Conservation (phyloP, 2,113 vertebrate genomes). For the Ameiurus melas region DNA sequence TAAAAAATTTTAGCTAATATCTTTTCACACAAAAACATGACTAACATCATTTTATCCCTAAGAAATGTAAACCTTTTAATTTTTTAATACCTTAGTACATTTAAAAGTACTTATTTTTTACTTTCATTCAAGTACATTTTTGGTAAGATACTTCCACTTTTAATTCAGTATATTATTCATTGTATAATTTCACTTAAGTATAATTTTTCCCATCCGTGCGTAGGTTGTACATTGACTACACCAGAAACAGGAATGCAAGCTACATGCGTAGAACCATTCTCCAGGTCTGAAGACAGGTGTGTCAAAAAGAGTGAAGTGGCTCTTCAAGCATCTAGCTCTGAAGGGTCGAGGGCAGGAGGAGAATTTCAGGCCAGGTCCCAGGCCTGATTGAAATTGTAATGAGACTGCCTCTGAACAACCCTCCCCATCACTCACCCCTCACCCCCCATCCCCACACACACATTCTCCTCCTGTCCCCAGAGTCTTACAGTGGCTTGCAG, state of each 20-base stretch:
- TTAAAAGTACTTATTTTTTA: background rate
- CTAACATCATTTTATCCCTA: background rate
- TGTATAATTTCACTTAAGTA: background rate
- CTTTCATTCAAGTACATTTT: background rate
- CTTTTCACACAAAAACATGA: background rate
- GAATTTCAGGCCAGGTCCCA: slow-evolving; percentile 40
- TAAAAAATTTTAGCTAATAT: too few relatives aligned
- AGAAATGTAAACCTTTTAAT: background rate
- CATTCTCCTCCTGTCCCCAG: slow-evolving; percentile 29
- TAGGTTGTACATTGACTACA: background rate
- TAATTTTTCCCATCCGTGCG: background rate
- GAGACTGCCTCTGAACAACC: slow-evolving; percentile 54
- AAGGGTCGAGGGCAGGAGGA: slow-evolving; percentile 20
- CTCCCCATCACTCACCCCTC: too few relatives aligned
- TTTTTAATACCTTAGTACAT: background rate
- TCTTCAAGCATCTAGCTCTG: slow-evolving; percentile 17
- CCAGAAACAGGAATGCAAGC: slow-evolving; percentile 12
- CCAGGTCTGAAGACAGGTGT: background rate
- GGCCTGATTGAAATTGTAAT: slow-evolving; percentile 85
- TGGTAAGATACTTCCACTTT: background rate
- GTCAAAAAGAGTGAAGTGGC: slow-evolving; percentile 17
- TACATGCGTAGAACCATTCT: background rate
- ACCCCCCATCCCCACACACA: background rate
- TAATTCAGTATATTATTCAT: background rate
- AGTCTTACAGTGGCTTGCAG: slow-evolving; percentile 75